Percentiles rank a stretch among this genome's conserved stretches.
phyloP scores from a whole-genome alignment of 2,888 invertebrate genomes.

The Drosophila tanythrix region DNA sequence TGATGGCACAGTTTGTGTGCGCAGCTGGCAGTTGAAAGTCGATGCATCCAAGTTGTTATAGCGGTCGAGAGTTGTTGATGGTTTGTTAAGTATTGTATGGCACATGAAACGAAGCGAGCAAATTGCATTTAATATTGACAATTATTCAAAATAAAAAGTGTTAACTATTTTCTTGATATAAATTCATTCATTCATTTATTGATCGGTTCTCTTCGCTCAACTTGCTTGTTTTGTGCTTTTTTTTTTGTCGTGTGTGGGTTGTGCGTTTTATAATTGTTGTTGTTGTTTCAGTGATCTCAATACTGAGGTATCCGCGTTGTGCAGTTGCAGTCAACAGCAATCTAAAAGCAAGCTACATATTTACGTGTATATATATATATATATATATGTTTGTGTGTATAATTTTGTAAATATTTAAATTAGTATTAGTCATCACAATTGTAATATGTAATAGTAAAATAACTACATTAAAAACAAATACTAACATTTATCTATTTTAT shows the following conservation, averaged over 20 bases:
- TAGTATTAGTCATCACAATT: constrained; percentile 13
- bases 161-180: not conserved
- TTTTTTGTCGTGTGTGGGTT: constrained; percentile 32
- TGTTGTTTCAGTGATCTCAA: constrained; percentile 19
- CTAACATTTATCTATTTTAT: not conserved
- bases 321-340: constrained; percentile 41
- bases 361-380: constrained; percentile 6
- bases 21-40: constrained; percentile 51
- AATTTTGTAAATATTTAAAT: not conserved
- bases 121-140: constrained; percentile 20
- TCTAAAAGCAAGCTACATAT: constrained; percentile 35
- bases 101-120: constrained; percentile 41
- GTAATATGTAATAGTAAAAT: constrained; percentile 4
- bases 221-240: constrained; percentile 29
- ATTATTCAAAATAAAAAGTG: not conserved
- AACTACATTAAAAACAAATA: constrained; percentile 3
- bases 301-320: constrained; percentile 23
- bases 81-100: constrained; percentile 12
- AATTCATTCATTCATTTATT: constrained; percentile 1
- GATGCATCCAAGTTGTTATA: constrained; percentile 10
- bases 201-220: constrained; percentile 14
- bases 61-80: not conserved
- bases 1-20: constrained; percentile 56
- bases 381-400: not conserved
- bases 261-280: constrained; percentile 16